Evolutionary conservation across 2,113 vertebrate species (phyloP).

Genomic region (Rattus norvegicus): DNA sequence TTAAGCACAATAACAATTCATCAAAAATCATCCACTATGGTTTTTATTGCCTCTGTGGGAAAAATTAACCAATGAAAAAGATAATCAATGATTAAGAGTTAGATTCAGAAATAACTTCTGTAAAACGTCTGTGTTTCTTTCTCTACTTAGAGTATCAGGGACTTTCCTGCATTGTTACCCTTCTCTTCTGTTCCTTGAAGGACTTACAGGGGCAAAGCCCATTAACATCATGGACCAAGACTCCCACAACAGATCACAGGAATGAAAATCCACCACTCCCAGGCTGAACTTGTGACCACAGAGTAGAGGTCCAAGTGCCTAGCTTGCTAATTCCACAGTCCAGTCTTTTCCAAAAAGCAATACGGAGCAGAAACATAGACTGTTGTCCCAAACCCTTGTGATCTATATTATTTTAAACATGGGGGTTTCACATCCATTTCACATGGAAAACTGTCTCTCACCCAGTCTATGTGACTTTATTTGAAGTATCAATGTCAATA

Average conservation of each 20-base stretch:
- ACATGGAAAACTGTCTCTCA: background rate
- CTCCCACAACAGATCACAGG: background rate
- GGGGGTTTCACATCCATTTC: background rate
- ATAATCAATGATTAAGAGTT: background rate
- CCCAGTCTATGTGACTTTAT: background rate
- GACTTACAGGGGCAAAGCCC: background rate
- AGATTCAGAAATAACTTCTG: background rate
- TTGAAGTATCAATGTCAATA: background rate
- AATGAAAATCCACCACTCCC: background rate
- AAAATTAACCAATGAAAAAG: conserved; percentile 12
- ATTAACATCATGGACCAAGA: background rate
- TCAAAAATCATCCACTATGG: background rate
- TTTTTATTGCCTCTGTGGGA: background rate
- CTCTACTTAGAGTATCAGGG: background rate
- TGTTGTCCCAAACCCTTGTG: background rate
- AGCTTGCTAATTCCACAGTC: background rate
- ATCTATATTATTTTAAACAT: background rate
- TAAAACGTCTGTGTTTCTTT: conserved; percentile 13
- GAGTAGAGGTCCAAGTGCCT: background rate
- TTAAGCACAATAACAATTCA: background rate
- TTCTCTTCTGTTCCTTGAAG: conserved; percentile 16
- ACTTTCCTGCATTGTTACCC: background rate
- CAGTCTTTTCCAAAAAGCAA: background rate
- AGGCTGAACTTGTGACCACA: too few species aligned
- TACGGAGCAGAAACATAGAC: background rate